Conservation (phyloP, 1,140 invertebrate species). For the Hermatobates lingyangjiaoensis region DNA sequence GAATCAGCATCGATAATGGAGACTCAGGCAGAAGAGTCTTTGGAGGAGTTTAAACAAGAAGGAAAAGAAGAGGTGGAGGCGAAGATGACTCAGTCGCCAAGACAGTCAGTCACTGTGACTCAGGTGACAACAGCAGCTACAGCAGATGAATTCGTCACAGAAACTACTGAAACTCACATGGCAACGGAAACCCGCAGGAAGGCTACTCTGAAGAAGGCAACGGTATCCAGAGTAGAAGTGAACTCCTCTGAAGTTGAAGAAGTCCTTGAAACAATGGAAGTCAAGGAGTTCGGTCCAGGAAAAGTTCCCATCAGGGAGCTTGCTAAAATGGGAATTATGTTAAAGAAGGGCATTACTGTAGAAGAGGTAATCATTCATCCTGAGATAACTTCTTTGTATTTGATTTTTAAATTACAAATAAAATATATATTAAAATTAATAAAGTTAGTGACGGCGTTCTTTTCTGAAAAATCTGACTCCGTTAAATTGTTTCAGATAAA, state of each 20-base stretch:
- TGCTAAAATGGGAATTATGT: slow-evolving; percentile 55
- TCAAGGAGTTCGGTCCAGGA: slow-evolving; percentile 56
- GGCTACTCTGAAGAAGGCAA: slow-evolving; percentile 25
- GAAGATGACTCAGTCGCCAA: not conserved
- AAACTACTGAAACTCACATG: slow-evolving; percentile 9
- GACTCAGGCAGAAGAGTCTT: not conserved
- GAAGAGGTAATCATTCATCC: slow-evolving; percentile 50
- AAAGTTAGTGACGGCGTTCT: no score
- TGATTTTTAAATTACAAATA: no score
- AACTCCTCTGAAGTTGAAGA: slow-evolving; percentile 49
- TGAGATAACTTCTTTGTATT: no score
- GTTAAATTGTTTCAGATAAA: not conserved
- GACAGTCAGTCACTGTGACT: slow-evolving; percentile 24
- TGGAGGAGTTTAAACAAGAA: not conserved
- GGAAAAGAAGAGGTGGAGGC: not conserved
- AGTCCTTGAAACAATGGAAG: slow-evolving; percentile 47
- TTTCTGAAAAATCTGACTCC: no score
- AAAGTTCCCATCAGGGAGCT: slow-evolving; percentile 57
- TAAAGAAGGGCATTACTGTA: slow-evolving; percentile 50
- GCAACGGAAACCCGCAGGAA: slow-evolving; percentile 21
- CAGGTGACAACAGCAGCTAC: slow-evolving; percentile 16
- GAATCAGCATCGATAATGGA: slow-evolving; percentile 17
- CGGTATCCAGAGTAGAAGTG: slow-evolving; percentile 26
- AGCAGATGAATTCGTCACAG: slow-evolving; percentile 11
- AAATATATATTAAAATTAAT: no score